Base-by-base conservation (phyloP, 2,113 vertebrate genomes). In the Silurus meridionalis region DNA sequence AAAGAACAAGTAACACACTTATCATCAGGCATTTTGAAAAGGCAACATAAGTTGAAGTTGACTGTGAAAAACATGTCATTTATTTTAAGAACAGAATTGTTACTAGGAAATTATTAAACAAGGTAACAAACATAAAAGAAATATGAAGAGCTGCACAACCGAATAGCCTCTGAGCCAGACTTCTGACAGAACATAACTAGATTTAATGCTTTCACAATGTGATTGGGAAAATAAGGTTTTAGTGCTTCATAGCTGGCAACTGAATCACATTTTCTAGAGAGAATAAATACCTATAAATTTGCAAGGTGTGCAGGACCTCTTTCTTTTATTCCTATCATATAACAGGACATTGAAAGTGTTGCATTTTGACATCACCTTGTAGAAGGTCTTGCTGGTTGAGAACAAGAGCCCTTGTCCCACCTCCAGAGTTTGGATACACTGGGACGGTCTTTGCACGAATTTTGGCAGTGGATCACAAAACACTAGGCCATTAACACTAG, bases 381-480 rank as follows among this genome's bases (percentile, higher is more conserved):
- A 72, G 15, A 37, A 48, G 28, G 28, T 69, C 55, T 74, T 50
- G 55, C 14, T 58, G 53, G 28, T 11, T 48, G 13, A 69, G 28
- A 81, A 66, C 58, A 80, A 86, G 17, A 58, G 50, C 77, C 11
- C 61, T 82, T 84, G 66, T 89, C 80, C 82, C 50, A 75, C 46
- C 46, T 9, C 58, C 28, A 50, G 13, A 55, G 25, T 64, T 57
- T 71, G 75, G 55, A 71, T 71, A 15, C 79, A 72, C 21, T 67
- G 17, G 19, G 17, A 64, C 80, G 28, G 83, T 84, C 79, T 89
- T 63, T 58, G 13, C 83, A 85, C 25, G 50, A 85, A 60, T 60
- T 80, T 83, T 89, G 88, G 88, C 86, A 87, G 50, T 37, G 80
- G 80, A 87, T 89, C 88, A 89, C 86, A 85, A 89, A 89, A 87